These are phyloP conservation scores for Trichopoda pennipes DNA, from an alignment of 2,888 invertebrate genomes.

Conservation along the genomic window DNA sequence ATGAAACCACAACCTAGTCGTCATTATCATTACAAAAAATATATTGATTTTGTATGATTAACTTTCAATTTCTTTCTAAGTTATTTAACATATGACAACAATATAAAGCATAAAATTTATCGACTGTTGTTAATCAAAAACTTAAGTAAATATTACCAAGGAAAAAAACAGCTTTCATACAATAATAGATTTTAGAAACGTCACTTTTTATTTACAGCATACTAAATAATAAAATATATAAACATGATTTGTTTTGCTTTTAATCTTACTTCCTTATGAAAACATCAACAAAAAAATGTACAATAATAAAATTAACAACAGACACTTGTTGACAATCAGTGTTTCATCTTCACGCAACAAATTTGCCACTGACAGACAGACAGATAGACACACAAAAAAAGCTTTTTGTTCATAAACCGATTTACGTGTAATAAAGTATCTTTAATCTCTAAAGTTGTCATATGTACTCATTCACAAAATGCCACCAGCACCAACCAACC, in stretches of 20 bases:
- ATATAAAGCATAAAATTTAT: slow-evolving; percentile 10
- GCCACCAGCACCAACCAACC: slow-evolving; percentile 45
- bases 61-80: no score
- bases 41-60: no score
- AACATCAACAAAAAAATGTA: slow-evolving; percentile 16
- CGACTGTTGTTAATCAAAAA: slow-evolving; percentile 35
- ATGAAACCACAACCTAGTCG: no score
- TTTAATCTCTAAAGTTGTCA: slow-evolving; percentile 59
- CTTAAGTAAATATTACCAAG: slow-evolving; percentile 20
- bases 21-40: no score
- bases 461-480: slow-evolving; percentile 51
- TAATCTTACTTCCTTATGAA: slow-evolving; percentile 54
- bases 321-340: slow-evolving; percentile 64
- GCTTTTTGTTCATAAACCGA: slow-evolving; percentile 46
- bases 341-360: slow-evolving; percentile 64
- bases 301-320: slow-evolving; percentile 27
- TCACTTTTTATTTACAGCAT: slow-evolving; percentile 26
- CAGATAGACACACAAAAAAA: slow-evolving; percentile 16
- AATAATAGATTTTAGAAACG: slow-evolving; percentile 27
- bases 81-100: neutral
- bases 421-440: slow-evolving; percentile 63
- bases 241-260: slow-evolving; percentile 29
- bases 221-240: neutral
- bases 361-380: slow-evolving; percentile 50
- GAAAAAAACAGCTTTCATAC: neutral